A percentile compares a stretch with the other conserved stretches of the same genome.
Conservation (phyloP, 2,888 invertebrate species). For the Latrodectus elegans region DNA sequence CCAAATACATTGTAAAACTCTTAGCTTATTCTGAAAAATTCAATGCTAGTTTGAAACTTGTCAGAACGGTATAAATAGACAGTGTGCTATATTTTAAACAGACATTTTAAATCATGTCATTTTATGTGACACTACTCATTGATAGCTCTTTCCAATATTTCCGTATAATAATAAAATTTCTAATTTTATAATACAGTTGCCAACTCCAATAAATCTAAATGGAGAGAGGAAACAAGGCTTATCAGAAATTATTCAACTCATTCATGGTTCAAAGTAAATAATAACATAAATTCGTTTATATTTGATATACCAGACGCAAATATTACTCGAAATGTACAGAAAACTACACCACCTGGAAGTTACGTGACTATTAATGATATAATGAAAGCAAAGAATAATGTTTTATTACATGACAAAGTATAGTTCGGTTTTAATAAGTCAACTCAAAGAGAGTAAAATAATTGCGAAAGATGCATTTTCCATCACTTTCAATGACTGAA, state of each 20-base stretch:
- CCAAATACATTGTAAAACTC: background rate
- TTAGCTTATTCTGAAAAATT: constrained; percentile 17
- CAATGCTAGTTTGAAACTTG: background rate
- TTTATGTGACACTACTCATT: too few relatives aligned
- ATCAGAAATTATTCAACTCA: constrained; percentile 69
- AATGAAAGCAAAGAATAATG: background rate
- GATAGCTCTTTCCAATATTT: background rate
- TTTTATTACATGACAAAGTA: background rate
- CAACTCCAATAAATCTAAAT: constrained; percentile 66
- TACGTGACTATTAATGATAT: constrained; percentile 20
- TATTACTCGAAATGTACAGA: background rate
- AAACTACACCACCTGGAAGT: constrained; percentile 8
- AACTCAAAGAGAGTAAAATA: constrained; percentile 14
- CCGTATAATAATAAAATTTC: constrained; percentile 71
- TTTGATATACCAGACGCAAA: constrained; percentile 13
- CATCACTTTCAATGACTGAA: background rate
- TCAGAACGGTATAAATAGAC: background rate
- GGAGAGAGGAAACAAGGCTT: constrained; percentile 72
- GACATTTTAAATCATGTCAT: too few relatives aligned
- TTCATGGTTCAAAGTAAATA: constrained; percentile 1
- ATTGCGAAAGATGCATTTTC: background rate
- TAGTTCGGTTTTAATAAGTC: background rate
- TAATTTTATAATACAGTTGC: constrained; percentile 71
- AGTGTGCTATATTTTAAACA: too few relatives aligned
- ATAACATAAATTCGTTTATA: constrained; percentile 1